Evolutionary conservation across 2,113 vertebrate species (phyloP).

Genomic region (Phalacrocorax carbo): DNA sequence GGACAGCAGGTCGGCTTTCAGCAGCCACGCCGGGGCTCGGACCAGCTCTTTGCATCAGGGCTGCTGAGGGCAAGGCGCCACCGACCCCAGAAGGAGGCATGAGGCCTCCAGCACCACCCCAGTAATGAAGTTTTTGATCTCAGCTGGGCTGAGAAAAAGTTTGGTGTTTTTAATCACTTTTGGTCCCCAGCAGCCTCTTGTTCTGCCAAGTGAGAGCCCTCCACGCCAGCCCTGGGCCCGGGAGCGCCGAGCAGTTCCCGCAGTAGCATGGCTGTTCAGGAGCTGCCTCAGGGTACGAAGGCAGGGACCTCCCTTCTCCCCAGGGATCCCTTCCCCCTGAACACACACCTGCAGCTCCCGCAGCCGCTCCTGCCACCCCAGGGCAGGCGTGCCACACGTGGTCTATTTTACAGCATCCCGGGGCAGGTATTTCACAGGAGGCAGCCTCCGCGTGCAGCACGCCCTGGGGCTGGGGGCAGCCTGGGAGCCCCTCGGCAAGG

Average conservation of each 20-base stretch:
- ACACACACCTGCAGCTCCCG: background rate
- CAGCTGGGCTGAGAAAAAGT: background rate
- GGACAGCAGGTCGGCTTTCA: background rate
- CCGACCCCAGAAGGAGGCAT: rapidly evolving
- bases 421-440: rapidly evolving
- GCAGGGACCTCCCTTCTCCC: background rate
- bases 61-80: background rate
- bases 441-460: rapidly evolving
- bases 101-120: background rate
- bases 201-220: background rate
- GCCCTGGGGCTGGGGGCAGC: rapidly evolving
- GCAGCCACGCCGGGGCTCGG: background rate
- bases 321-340: background rate
- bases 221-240: rapidly evolving
- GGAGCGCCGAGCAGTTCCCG: rapidly evolving
- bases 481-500: background rate
- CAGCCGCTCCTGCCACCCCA: background rate
- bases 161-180: background rate
- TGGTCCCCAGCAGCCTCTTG: rapidly evolving
- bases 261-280: too few relatives aligned
- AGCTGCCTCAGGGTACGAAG: background rate
- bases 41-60: rapidly evolving
- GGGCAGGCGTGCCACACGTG: rapidly evolving
- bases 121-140: background rate
- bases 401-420: rapidly evolving